Evolutionary conservation across 2,888 invertebrate species (phyloP), one percentile per base, ranked within the genome.

Genomic region (Onthophagus sagittarius): DNA sequence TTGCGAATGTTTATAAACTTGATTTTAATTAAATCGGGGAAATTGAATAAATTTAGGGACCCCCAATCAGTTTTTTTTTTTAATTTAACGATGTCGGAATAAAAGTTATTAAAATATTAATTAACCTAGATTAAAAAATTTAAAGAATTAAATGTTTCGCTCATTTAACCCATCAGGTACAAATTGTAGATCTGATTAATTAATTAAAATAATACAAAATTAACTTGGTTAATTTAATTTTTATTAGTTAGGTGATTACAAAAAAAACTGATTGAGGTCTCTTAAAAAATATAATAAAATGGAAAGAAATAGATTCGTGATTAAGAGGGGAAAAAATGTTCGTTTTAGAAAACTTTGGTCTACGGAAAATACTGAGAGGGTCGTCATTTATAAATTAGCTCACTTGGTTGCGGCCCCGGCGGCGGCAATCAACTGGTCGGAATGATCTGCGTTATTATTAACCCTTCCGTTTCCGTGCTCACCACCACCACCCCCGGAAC

Each of bases 381-480:
- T 73, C 64, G 62, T 39, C 53, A n/a, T 67, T 64, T 69, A 23
- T 5, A 64, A 15, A 64, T 14, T 64, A 15, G 15, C 77, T 74
- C 72, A 77, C 77, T 78, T 82, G 82, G 76, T 84, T 23, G 23
- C 23, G 3, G 23, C 23, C 23, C 23, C 84, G 78, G 80, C 80
- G 77, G 80, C 80, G 65, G 76, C 76, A 64, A 77, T 76, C 75
- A 77, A 77, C 65, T 75, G 76, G 78, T 83, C 84, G 84, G 85
- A 85, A 85, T 85, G 85, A 82, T 86, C 86, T 62, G 85, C 84
- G 78, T 86, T 85, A 77, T 85, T 85, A 76, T 85, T 85, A 72
- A 87, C 83, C 78, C 87, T 87, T 23, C 23, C 23, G 23, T 23
- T 1, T 23, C 3, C n/a, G n/a, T n/a, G n/a, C n/a, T n/a, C n/a